phyloP scores from a whole-genome alignment of 2,797 vertebrate species.

The Lutjanus argentimaculatus region DNA sequence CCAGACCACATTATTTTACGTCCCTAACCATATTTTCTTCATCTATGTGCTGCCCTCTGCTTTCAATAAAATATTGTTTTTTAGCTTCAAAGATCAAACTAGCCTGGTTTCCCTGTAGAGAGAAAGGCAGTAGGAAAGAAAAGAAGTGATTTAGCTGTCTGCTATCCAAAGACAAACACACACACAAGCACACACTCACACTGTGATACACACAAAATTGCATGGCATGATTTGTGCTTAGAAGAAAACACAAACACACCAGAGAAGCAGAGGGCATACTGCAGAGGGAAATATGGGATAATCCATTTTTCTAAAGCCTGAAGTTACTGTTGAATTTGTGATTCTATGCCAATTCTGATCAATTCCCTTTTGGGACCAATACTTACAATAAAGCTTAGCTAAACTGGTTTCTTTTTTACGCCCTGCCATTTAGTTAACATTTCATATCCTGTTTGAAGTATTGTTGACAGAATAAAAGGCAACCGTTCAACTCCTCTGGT shows the following conservation, averaged over 20 bases:
- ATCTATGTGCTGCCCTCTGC: slow-evolving; percentile 55
- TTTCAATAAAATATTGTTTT: slow-evolving; percentile 75
- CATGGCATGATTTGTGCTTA: slow-evolving; percentile 44
- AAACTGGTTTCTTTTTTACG: slow-evolving; percentile 29
- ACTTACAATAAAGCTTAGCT: slow-evolving; percentile 40
- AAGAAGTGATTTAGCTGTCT: slow-evolving; percentile 58
- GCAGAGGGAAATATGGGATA: slow-evolving; percentile 57
- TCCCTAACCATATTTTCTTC: slow-evolving; percentile 51
- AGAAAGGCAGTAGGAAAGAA: slow-evolving; percentile 21
- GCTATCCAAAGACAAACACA: slow-evolving; percentile 53
- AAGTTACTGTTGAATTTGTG: slow-evolving; percentile 52
- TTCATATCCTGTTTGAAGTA: slow-evolving; percentile 27
- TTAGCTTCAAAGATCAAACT: slow-evolving; percentile 71
- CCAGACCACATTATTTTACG: slow-evolving; percentile 54
- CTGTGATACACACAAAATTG: slow-evolving; percentile 42
- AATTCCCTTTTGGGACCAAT: slow-evolving; percentile 51
- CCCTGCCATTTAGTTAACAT: slow-evolving; percentile 35
- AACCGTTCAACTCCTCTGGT: slow-evolving; percentile 13
- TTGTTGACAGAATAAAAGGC: slow-evolving; percentile 29
- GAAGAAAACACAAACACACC: slow-evolving; percentile 60
- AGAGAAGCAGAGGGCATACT: slow-evolving; percentile 57
- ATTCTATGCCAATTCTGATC: slow-evolving; percentile 58
- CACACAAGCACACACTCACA: slow-evolving; percentile 22
- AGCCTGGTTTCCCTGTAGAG: slow-evolving; percentile 50
- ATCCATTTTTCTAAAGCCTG: slow-evolving; percentile 60